Base-by-base conservation (phyloP, 2,888 invertebrate genomes). In the Chloroclysta siterata region DNA sequence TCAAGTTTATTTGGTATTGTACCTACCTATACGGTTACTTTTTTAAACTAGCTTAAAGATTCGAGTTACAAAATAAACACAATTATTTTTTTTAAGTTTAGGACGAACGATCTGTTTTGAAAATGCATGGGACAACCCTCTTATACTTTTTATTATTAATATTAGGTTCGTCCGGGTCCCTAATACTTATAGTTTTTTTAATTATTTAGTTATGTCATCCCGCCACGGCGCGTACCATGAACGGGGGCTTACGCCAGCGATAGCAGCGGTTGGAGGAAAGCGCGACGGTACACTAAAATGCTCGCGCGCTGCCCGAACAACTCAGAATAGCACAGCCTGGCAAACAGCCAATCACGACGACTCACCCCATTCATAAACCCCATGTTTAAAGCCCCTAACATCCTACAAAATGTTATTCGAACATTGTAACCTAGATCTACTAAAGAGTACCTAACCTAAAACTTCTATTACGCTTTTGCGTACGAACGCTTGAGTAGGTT, bases 311-410 rank as follows among this genome's bases (percentile, higher is more conserved):
- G 78, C 82, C 85, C 88, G 83, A 84, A 84, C 84, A 55, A 84
- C 88, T 85, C 83, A 86, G 86, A 93, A 92, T 92, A 91, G 75
- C 71, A 63, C 66, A 48, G 64, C 61, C 83, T 91, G 91, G 92
- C 90, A 79, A 36, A 36, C 56, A 69, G 86, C 92, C 92, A 91
- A 87, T 81, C 79, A 72, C 76, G 82, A 22, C 33, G 42, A 54
- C 55, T 82, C 81, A 78, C 79, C 84, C 84, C 92, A 92, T 92
- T 92, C 91, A 91, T 87, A 85, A 87, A 75, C 72, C 65, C 59
- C 42, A 55, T 46, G 56, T 61, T 70, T 67, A 61, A 60, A 64
- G 63, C 60, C 60, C 57, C 46, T 56, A 55, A 39, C 48, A 51
- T 56, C 36, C 39, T 46, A 50, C 46, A 56, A 60, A 22, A 10